Base-by-base conservation (phyloP, 2,888 invertebrate species). In the Synanthedon andrenaeformis region DNA sequence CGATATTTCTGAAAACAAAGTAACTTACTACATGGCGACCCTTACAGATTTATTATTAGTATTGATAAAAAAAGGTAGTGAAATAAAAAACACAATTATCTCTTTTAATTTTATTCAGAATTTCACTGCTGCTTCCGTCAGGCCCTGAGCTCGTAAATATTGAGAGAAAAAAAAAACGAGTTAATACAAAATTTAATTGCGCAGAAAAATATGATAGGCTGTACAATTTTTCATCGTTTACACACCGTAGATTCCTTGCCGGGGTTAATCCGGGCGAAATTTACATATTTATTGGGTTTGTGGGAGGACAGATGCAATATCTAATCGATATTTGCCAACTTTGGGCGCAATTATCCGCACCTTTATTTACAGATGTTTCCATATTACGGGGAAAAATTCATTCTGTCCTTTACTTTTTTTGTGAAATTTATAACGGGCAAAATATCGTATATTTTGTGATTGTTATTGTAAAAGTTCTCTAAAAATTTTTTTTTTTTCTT, bases 221-320 rank as follows among this genome's bases (percentile, higher is more conserved):
- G 50, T 53, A 53, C 53, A 53, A 56, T 56, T 54, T 54, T 49
- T 49, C 23, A 49, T 45, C 45, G 49, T 49, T 19, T 49, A 49
- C 49, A 19, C 17, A 17, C 49, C 23, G 49, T 17, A 28, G 48
- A 49, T 51, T 54, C 50, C 51, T 57, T 53, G 4, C 51, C 53
- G 42, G 41, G 42, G 48, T 51, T 52, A 66, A 77, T 78, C 76
- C 70, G 62, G 64, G 58, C 61, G 56, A 62, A 73, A 82, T 82
- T 82, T 79, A 74, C 81, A 82, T 82, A 81, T 81, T 82, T 81
- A 82, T 82, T 82, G 78, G 78, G 67, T 69, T 69, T 60, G 57
- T 59, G 61, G 62, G 60, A 17, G 69, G 67, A 70, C 74, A 70
- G 77, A 72, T 71, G 74, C 70, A 73, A 64, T 70, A 66, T 59